These are phyloP conservation scores for Eupeodes luniger DNA, from an alignment of 2,888 invertebrate species.

Conservation along the genomic window DNA sequence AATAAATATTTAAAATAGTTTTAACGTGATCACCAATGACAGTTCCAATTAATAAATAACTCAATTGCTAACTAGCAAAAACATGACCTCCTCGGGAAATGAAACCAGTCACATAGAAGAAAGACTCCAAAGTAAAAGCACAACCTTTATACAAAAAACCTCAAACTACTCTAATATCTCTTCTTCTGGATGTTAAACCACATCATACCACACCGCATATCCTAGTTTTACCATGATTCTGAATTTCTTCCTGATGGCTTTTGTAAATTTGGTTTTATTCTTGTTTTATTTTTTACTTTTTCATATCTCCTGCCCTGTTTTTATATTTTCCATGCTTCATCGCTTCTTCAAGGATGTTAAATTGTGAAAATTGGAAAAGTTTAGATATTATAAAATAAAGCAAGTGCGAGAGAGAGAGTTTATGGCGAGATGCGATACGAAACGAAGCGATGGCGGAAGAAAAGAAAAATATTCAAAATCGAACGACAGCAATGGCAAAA, in stretches of 20 bases:
- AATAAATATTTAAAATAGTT: too few relatives aligned
- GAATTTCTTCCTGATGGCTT: background rate
- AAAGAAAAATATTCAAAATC: slow-evolving; percentile 42
- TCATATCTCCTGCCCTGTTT: slow-evolving; percentile 30
- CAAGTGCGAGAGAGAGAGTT: background rate
- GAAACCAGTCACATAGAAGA: too few relatives aligned
- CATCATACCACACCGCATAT: background rate
- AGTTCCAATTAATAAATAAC: too few relatives aligned
- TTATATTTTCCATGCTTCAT: slow-evolving; percentile 53
- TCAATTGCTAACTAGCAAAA: too few relatives aligned
- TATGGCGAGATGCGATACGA: too few relatives aligned
- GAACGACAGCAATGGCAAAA: slow-evolving; percentile 60
- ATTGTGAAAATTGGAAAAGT: slow-evolving; percentile 74
- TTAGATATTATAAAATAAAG: slow-evolving; percentile 67
- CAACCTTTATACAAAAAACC: too few relatives aligned
- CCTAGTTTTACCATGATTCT: background rate
- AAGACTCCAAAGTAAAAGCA: too few relatives aligned
- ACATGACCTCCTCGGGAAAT: too few relatives aligned
- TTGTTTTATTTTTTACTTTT: background rate
- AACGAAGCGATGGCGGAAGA: background rate
- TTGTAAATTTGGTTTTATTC: background rate
- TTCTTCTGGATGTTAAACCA: too few relatives aligned
- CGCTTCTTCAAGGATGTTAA: slow-evolving; percentile 62
- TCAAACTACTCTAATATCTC: too few relatives aligned
- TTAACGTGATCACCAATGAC: too few relatives aligned